Conservation (phyloP, 2,888 invertebrate genomes). For the Limnephilus auricula region DNA sequence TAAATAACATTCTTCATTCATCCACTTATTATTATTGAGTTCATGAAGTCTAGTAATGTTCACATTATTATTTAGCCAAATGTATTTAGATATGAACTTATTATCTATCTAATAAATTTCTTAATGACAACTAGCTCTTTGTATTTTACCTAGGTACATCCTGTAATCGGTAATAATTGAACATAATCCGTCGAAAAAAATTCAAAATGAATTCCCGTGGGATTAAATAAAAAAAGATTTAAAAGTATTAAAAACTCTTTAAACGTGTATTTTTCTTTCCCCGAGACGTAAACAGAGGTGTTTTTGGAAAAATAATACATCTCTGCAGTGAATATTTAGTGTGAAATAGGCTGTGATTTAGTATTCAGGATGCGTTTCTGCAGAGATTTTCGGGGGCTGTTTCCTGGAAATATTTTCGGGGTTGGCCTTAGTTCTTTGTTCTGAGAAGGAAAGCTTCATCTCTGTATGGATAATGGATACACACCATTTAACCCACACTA, state of each 20-base stretch:
- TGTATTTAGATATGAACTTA: too few relatives aligned
- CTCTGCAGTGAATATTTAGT: not conserved
- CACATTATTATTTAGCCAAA: too few relatives aligned
- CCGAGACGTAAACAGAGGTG: not conserved
- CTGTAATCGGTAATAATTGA: too few relatives aligned
- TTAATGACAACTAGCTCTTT: too few relatives aligned
- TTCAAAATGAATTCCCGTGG: too few relatives aligned
- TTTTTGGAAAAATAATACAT: not conserved
- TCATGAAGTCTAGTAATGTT: too few relatives aligned
- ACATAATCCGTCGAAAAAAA: too few relatives aligned
- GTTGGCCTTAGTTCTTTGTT: not conserved
- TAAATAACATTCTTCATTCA: too few relatives aligned
- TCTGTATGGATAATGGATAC: not conserved
- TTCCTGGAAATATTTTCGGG: not conserved
- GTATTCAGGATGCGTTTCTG: constrained; percentile 48
- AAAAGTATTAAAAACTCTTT: not conserved
- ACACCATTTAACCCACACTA: not conserved
- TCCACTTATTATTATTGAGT: too few relatives aligned
- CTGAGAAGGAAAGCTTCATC: not conserved
- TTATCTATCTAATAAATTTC: too few relatives aligned
- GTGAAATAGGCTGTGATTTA: not conserved
- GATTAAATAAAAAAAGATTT: not conserved
- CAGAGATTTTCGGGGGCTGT: constrained; percentile 15
- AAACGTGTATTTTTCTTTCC: not conserved
- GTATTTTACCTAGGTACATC: too few relatives aligned